These are phyloP conservation scores for Phyllopteryx taeniolatus DNA, from an alignment of 2,113 vertebrate genomes.

Conservation along the genomic window DNA sequence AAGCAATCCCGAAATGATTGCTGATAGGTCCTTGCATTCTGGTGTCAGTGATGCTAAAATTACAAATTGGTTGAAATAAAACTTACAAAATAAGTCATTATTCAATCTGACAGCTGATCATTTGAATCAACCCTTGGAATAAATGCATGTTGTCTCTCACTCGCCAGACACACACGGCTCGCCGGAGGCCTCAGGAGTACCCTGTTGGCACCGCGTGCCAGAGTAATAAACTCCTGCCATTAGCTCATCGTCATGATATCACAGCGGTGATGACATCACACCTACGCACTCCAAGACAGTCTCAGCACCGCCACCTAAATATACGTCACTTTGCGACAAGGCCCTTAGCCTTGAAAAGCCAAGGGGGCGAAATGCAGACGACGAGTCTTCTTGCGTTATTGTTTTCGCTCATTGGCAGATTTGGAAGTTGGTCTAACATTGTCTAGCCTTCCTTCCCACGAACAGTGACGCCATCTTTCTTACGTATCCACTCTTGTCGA, in stretches of 20 bases:
- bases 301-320: constrained; percentile 27
- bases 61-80: too few relatives aligned
- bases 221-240: constrained; percentile 70
- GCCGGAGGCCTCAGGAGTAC: constrained; percentile 67
- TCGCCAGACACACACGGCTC: constrained; percentile 23
- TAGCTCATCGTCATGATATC: constrained; percentile 73
- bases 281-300: constrained; percentile 51
- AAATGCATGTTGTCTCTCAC: constrained; percentile 28
- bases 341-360: constrained; percentile 46
- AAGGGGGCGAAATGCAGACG: constrained; percentile 60
- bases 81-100: too few relatives aligned
- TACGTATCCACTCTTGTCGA: constrained; percentile 18
- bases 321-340: constrained; percentile 44
- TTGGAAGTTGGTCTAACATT: background rate
- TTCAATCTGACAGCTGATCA: too few relatives aligned
- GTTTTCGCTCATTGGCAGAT: constrained; percentile 17
- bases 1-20: too few relatives aligned
- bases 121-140: constrained; percentile 26
- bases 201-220: constrained; percentile 65
- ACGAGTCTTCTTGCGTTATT: constrained; percentile 22
- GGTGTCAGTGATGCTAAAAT: too few relatives aligned
- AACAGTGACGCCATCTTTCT: constrained; percentile 43
- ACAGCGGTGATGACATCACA: constrained; percentile 69
- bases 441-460: constrained; percentile 38
- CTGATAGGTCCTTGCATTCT: too few relatives aligned